phyloP scores from a whole-genome alignment of 2,797 vertebrate species.

The Dromococcyx pavoninus region DNA sequence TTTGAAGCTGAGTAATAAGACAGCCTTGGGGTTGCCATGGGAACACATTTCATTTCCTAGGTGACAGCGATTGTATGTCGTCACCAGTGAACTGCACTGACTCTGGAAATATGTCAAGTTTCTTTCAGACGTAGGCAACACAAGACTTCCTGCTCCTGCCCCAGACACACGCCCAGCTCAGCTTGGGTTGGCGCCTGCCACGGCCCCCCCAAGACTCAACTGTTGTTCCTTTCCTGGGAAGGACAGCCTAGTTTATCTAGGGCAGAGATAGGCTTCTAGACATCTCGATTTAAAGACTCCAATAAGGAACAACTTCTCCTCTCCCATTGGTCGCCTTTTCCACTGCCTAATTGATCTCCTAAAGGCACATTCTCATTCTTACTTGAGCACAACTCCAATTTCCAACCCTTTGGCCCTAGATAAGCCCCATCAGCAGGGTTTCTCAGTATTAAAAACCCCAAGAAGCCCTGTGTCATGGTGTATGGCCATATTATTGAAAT shows the following conservation, averaged over 20 bases:
- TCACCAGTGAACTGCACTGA: conserved; percentile 68
- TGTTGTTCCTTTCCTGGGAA: neutral
- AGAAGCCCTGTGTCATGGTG: neutral
- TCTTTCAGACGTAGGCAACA: neutral
- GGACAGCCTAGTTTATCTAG: neutral
- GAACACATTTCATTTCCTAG: conserved; percentile 76
- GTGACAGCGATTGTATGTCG: conserved; percentile 72
- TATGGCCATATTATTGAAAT: neutral
- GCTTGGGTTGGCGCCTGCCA: fast-evolving
- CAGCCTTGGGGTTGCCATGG: conserved; percentile 75
- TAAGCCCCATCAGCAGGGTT: neutral
- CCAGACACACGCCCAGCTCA: fast-evolving
- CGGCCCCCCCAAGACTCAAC: fast-evolving
- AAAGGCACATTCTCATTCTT: neutral
- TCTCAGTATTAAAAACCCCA: neutral
- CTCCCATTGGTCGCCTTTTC: neutral
- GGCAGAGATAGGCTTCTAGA: neutral
- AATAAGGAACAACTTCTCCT: neutral
- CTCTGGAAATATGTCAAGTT: conserved; percentile 52
- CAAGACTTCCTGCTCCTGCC: neutral
- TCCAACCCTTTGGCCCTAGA: neutral
- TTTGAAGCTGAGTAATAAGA: conserved; percentile 67
- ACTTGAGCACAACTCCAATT: neutral
- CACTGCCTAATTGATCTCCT: neutral
- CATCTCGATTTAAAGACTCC: neutral